phyloP scores from a whole-genome alignment of 2,888 invertebrate genomes.

The Candidula unifasciata region DNA sequence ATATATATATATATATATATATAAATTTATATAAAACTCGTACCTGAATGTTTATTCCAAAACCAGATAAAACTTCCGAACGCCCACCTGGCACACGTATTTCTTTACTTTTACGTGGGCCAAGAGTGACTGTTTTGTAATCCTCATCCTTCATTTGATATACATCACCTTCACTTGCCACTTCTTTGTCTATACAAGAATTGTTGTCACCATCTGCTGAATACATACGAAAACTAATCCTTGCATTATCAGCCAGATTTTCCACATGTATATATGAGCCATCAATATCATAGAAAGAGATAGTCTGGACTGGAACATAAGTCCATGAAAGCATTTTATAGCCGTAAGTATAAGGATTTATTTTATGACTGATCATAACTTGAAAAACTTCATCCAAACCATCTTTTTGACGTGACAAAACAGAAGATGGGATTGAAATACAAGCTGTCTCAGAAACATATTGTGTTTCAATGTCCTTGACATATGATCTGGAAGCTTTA shows the following conservation, averaged over 20 bases:
- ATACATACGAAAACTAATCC: slow-evolving; percentile 58
- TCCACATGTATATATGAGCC: slow-evolving; percentile 60
- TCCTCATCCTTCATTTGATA: slow-evolving; percentile 55
- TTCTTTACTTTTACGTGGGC: slow-evolving; percentile 50
- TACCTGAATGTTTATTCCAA: slow-evolving; percentile 47
- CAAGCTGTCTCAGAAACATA: not conserved
- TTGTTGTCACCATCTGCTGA: not conserved
- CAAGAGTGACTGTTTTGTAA: slow-evolving; percentile 52
- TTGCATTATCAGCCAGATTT: slow-evolving; percentile 52
- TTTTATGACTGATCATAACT: slow-evolving; percentile 54
- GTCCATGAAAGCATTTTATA: slow-evolving; percentile 51
- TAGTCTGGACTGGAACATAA: slow-evolving; percentile 58
- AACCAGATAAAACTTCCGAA: slow-evolving; percentile 39
- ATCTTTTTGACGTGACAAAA: slow-evolving; percentile 30
- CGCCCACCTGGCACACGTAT: slow-evolving; percentile 39
- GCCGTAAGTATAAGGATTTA: slow-evolving; percentile 63
- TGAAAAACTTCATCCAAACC: slow-evolving; percentile 39
- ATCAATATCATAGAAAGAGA: slow-evolving; percentile 52
- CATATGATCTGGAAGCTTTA: slow-evolving; percentile 30
- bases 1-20: not conserved
- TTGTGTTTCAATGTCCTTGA: slow-evolving; percentile 25
- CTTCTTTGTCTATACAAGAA: slow-evolving; percentile 39
- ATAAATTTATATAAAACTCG: not conserved
- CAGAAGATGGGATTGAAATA: slow-evolving; percentile 11
- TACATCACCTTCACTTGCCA: slow-evolving; percentile 58